Conservation (phyloP, 1,140 invertebrate genomes). For the Scaptomyza montana region DNA sequence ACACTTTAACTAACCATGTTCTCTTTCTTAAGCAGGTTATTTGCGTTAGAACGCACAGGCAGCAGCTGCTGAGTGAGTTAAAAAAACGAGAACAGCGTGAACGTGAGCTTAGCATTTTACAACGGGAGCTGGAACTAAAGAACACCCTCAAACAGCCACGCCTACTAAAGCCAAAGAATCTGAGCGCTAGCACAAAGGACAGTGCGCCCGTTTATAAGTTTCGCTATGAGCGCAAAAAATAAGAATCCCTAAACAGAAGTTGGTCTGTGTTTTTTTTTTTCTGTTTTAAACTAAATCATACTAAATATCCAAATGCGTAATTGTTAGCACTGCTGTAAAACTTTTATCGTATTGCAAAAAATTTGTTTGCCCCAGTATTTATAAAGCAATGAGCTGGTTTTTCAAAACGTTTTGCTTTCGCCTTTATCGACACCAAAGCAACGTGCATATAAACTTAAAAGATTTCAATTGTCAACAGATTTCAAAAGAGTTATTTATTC, state of each 20-base stretch:
- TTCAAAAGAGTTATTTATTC: too few species aligned
- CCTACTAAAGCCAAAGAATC: conserved; percentile 87
- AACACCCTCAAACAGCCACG: conserved; percentile 88
- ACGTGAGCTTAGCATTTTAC: conserved; percentile 90
- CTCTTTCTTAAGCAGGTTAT: conserved; percentile 86
- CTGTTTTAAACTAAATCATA: too few species aligned
- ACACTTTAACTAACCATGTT: conserved; percentile 76
- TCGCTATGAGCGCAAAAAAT: conserved; percentile 93
- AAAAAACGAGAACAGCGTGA: conserved; percentile 92
- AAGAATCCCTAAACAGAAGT: not conserved
- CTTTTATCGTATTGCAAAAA: too few species aligned
- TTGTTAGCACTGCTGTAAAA: too few species aligned
- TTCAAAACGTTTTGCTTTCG: too few species aligned
- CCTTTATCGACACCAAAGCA: too few species aligned
- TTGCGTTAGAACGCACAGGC: conserved; percentile 83
- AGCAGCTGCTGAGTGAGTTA: conserved; percentile 89
- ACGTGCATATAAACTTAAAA: too few species aligned
- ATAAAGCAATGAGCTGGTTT: too few species aligned
- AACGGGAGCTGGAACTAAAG: conserved; percentile 93
- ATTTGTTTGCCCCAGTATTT: too few species aligned
- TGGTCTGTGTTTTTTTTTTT: too few species aligned
- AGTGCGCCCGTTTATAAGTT: conserved; percentile 93
- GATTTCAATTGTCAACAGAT: too few species aligned
- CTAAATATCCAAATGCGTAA: too few species aligned
- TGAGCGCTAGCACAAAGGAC: conserved; percentile 88